Evolutionary conservation across 92 coral and sea anemone genomes (phyloP), one percentile per base, ranked within the genome.

Genomic region (Zoanthus sociatus): DNA sequence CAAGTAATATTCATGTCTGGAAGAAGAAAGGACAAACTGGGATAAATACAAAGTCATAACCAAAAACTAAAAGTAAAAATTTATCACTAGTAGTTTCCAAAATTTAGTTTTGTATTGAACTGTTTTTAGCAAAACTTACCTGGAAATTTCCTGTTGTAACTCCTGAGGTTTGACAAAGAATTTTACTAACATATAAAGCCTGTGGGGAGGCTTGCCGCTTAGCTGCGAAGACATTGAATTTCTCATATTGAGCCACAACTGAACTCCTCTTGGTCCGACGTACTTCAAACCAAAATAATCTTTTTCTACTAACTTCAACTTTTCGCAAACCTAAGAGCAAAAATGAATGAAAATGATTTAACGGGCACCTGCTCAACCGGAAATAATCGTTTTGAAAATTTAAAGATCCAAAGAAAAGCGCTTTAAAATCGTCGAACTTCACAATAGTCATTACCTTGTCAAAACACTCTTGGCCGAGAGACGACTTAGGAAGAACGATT

Each of bases 101-200:
- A 7, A 20, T 9, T 20, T 30, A 69, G 17, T 47, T 44, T 46
- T 56, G 44, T 17, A 13, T 81, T 81, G 17, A 47, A 66, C 60
- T 5, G 20, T 26, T n/a, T 77, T 10, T 81, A 3, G 33, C 77
- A 90, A 47, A 73, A 72, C 93, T 88, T 83, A 97, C 99, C 99
- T 94, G 74, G 99, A 93, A 53, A 97, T 90, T 97, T 95, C 98
- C 92, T 97, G 99, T 88, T 97, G 99, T 71, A 97, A 87, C 87
- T 97, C 99, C 84, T 97, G 99, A 74, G 99, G 99, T 68, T 93
- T 97, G 18, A 97, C 99, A 90, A 97, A 97, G 79, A 93, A 97
- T 92, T 97, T 97, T 42, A 97, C 99, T 63, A 94, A 89, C 82
- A 97, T 93, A 90, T 94, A 95, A 56, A 97, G 92, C 32, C 99